Percentiles rank a stretch among this genome's conserved stretches.
Evolutionary conservation across 1,140 invertebrate genomes (phyloP).

Genomic region (Cydia splendana): DNA sequence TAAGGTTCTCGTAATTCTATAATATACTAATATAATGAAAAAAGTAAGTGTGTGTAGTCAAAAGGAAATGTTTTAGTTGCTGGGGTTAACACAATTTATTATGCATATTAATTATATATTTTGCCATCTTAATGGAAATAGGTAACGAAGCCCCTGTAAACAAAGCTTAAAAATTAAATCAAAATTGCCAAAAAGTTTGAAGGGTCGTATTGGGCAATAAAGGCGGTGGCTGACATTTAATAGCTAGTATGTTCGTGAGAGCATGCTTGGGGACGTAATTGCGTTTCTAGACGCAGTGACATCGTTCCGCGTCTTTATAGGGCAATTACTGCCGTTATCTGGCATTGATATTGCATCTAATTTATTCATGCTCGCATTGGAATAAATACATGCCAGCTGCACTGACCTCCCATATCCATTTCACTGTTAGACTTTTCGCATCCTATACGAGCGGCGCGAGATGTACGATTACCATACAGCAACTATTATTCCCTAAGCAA

Average conservation of each 20-base stretch:
- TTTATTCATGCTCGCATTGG: constrained; percentile 68
- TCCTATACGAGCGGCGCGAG: constrained; percentile 37
- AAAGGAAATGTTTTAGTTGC: too few relatives aligned
- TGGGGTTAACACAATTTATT: too few relatives aligned
- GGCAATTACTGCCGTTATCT: constrained; percentile 75
- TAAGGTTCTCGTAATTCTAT: too few relatives aligned
- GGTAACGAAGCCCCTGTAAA: background rate
- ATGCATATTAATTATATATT: too few relatives aligned
- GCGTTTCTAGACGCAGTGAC: constrained; percentile 71
- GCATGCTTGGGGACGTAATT: constrained; percentile 67
- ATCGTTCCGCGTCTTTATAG: constrained; percentile 75
- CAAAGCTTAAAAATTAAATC: constrained; percentile 40
- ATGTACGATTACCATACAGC: constrained; percentile 59
- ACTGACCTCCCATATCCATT: constrained; percentile 54
- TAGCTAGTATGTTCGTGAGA: constrained; percentile 64
- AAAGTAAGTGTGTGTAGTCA: too few relatives aligned
- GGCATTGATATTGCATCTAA: constrained; percentile 77
- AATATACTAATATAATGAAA: too few relatives aligned
- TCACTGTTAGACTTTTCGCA: constrained; percentile 50
- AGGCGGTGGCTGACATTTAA: constrained; percentile 60
- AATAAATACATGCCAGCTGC: constrained; percentile 67
- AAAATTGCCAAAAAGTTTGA: constrained; percentile 53
- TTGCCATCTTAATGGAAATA: too few relatives aligned
- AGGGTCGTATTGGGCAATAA: constrained; percentile 54
- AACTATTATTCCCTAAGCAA: constrained; percentile 52